These are phyloP conservation scores for Styela plicata DNA, from an alignment of 23 tunicate species.

Conservation along the genomic window DNA sequence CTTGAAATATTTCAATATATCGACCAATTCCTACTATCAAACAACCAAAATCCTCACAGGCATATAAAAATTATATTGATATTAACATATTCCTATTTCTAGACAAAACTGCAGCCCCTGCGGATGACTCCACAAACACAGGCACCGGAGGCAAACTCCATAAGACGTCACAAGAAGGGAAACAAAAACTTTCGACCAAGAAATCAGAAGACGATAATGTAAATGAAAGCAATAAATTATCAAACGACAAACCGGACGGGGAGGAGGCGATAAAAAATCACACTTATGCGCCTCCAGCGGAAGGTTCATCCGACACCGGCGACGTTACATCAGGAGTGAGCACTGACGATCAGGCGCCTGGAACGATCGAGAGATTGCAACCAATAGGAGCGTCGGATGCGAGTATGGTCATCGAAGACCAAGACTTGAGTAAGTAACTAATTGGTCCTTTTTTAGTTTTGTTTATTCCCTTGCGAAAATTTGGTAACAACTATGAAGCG, in stretches of 20 bases:
- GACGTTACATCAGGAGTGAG: constrained; percentile 18
- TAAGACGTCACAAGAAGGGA: neutral
- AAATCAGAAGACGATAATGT: neutral
- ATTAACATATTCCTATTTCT: no score
- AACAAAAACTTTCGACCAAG: neutral
- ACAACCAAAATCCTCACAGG: no score
- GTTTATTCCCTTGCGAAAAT: no score
- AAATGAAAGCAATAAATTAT: neutral
- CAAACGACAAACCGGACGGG: neutral
- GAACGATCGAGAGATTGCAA: constrained; percentile 58
- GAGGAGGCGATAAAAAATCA: neutral
- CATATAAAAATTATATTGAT: no score
- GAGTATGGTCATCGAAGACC: constrained; percentile 84
- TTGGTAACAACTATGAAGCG: no score
- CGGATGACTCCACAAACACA: neutral
- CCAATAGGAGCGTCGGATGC: constrained; percentile 95
- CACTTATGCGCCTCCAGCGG: neutral
- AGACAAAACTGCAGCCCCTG: neutral
- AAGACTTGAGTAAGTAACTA: constrained; percentile 34
- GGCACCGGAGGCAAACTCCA: neutral
- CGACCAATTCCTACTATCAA: no score
- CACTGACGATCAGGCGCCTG: constrained; percentile 52
- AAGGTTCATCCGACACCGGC: neutral
- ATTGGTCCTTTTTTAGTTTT: neutral
- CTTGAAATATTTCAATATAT: no score